These are phyloP conservation scores for Macrobrachium rosenbergii DNA, from an alignment of 1,140 invertebrate species.

Conservation along the genomic window DNA sequence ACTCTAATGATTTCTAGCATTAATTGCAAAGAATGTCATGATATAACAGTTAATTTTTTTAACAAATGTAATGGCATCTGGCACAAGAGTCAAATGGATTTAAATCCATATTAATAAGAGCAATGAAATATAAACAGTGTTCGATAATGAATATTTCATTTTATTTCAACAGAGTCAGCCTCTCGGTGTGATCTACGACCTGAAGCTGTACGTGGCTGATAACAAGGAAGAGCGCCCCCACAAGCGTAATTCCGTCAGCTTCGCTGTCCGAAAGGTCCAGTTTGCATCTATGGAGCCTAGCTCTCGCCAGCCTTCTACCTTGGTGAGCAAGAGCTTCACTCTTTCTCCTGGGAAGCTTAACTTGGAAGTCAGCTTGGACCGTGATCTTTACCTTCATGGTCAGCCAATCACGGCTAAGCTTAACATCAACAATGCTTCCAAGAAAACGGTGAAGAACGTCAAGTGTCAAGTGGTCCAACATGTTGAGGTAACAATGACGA, in stretches of 20 bases:
- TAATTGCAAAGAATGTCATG: neutral
- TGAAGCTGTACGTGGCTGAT: constrained; percentile 86
- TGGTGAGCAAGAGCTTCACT: constrained; percentile 92
- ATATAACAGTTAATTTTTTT: neutral
- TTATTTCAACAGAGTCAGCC: constrained; percentile 80
- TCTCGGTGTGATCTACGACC: constrained; percentile 90
- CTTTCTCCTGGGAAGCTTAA: constrained; percentile 84
- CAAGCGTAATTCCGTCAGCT: constrained; percentile 83
- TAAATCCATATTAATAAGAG: neutral
- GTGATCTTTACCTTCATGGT: constrained; percentile 95
- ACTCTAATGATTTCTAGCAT: neutral
- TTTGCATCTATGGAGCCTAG: constrained; percentile 79
- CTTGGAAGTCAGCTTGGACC: constrained; percentile 95
- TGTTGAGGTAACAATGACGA: constrained; percentile 93
- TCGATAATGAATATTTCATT: neutral
- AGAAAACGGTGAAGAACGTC: constrained; percentile 89
- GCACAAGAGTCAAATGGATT: no score
- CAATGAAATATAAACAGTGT: neutral
- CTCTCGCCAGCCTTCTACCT: constrained; percentile 84
- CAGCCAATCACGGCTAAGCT: constrained; percentile 89
- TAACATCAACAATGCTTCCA: constrained; percentile 87
- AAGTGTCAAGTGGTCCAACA: constrained; percentile 88
- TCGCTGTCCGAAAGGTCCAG: constrained; percentile 74
- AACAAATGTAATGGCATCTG: neutral
- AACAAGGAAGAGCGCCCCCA: constrained; percentile 87